phyloP scores from a whole-genome alignment of 1,140 invertebrate genomes.

The Idris sp. region DNA sequence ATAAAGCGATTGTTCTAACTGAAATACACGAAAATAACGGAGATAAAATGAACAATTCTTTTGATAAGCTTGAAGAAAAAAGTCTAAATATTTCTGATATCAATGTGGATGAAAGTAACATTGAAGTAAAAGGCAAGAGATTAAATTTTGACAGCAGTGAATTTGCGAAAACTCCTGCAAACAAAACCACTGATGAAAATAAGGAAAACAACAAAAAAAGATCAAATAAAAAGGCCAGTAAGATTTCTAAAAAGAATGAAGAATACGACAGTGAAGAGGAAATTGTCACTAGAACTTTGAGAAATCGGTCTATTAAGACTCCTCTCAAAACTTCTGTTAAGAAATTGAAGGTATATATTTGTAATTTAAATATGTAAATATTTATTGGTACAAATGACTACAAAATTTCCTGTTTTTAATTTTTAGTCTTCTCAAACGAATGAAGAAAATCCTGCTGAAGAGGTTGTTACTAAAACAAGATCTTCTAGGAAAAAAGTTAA shows the following conservation, averaged over 20 bases:
- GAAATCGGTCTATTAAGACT: constrained; percentile 30
- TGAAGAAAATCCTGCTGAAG: too few species aligned
- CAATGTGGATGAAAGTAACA: neutral
- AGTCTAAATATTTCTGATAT: constrained; percentile 2
- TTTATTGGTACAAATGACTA: too few species aligned
- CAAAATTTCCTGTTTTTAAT: too few species aligned
- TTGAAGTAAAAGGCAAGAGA: constrained; percentile 3
- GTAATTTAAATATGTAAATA: neutral
- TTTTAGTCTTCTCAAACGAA: too few species aligned
- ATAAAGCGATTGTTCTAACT: too few species aligned
- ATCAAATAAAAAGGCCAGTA: neutral
- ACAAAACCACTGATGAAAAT: constrained; percentile 7
- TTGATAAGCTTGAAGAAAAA: too few species aligned
- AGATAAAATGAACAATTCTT: too few species aligned
- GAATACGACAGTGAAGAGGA: constrained; percentile 4
- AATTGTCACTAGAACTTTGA: constrained; percentile 10
- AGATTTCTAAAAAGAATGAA: neutral
- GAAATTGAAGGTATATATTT: constrained; percentile 16
- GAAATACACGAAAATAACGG: too few species aligned
- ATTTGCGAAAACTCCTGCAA: neutral
- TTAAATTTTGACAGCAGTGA: constrained; percentile 18
- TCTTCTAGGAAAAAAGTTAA: too few species aligned
- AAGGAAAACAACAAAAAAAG: constrained; percentile 13
- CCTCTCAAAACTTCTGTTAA: constrained; percentile 13
- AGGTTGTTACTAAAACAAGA: too few species aligned